Evolutionary conservation across 2,113 vertebrate genomes (phyloP).

Genomic region (Microtus oregoni): DNA sequence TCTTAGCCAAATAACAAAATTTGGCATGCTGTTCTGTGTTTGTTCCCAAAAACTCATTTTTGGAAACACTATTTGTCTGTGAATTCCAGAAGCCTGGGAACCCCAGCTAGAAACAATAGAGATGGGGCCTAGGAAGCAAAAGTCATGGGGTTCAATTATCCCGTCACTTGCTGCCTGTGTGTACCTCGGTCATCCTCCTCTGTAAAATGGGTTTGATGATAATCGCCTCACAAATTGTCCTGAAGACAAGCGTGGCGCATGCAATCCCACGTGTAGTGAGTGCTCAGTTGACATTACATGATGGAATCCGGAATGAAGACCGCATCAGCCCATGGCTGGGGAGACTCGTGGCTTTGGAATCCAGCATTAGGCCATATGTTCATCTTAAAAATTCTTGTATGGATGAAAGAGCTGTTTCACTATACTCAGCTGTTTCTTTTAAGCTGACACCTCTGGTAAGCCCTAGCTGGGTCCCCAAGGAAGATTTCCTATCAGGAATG

Average conservation of each 20-base stretch:
- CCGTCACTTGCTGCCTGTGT: neutral
- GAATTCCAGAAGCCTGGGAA: constrained; percentile 60
- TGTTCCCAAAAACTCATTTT: constrained; percentile 64
- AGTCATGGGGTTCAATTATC: neutral
- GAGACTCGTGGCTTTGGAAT: neutral
- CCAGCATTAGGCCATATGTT: neutral
- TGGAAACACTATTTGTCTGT: constrained; percentile 50
- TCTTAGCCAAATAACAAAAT: constrained; percentile 67
- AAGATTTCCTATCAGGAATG: neutral
- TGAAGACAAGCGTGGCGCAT: neutral
- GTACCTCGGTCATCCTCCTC: neutral
- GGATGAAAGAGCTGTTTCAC: neutral
- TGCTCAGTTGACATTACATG: neutral
- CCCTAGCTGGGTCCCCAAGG: neutral
- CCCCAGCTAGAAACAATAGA: constrained; percentile 28
- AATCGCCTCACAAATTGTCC: neutral
- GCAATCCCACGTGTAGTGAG: neutral
- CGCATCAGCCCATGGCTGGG: neutral
- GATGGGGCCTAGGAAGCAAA: neutral
- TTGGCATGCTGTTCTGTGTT: constrained; percentile 66
- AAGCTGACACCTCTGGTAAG: neutral
- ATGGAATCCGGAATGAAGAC: neutral
- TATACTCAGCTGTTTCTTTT: neutral
- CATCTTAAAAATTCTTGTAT: constrained; percentile 24
- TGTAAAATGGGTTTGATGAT: neutral